A percentile compares a stretch with the other conserved stretches of the same genome.
Evolutionary conservation across 35 echinoderm and acorn worm species (phyloP).

Genomic region (Amphiura filiformis): DNA sequence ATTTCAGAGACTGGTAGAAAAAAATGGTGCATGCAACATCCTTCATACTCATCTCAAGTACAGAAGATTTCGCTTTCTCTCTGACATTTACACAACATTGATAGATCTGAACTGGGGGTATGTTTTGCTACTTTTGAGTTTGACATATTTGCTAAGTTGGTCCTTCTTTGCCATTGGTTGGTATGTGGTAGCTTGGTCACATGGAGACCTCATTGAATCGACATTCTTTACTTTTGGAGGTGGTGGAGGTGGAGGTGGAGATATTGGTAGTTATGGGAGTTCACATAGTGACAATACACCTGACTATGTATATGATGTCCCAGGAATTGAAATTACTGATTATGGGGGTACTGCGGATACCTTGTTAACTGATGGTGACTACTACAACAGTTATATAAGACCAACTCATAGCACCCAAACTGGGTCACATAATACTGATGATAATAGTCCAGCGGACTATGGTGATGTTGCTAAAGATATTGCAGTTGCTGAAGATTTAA

Average conservation of each 20-base stretch:
- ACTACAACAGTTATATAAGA: too few relatives aligned
- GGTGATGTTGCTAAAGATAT: too few relatives aligned
- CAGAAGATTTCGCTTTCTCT: constrained; percentile 58
- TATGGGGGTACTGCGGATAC: too few relatives aligned
- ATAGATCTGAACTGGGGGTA: constrained; percentile 92
- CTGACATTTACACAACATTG: constrained; percentile 88
- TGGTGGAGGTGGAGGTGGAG: constrained; percentile 8
- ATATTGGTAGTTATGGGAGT: too few relatives aligned
- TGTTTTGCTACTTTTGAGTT: constrained; percentile 68
- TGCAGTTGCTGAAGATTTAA: too few relatives aligned
- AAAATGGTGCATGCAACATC: constrained; percentile 84
- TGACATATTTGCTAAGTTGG: constrained; percentile 86
- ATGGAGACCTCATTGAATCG: constrained; percentile 51
- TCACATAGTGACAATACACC: too few relatives aligned
- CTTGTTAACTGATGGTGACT: too few relatives aligned
- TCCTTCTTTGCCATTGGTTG: constrained; percentile 83
- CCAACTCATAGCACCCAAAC: too few relatives aligned
- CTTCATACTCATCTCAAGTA: constrained; percentile 68
- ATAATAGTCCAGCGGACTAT: too few relatives aligned
- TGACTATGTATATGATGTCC: too few relatives aligned
- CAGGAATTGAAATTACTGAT: too few relatives aligned
- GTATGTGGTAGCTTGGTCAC: constrained; percentile 66
- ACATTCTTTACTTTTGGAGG: not conserved
- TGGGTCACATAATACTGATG: too few relatives aligned
- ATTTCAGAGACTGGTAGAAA: constrained; percentile 79